A percentile compares a stretch with the other conserved stretches of the same genome.
These are phyloP conservation scores for Mobula hypostoma DNA, from an alignment of 2,113 vertebrate genomes.

Conservation along the genomic window DNA sequence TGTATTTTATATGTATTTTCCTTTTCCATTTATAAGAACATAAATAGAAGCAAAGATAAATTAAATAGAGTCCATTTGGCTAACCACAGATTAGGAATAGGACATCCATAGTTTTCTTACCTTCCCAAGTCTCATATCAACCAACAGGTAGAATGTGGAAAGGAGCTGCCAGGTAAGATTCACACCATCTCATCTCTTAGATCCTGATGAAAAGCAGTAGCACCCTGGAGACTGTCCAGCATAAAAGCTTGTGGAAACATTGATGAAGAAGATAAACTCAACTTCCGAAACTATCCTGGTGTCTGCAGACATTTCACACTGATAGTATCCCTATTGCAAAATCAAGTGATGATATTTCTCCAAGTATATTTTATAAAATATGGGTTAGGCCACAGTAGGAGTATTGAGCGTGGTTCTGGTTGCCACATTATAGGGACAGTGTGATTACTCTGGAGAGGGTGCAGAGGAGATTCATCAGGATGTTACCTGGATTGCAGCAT, in stretches of 20 bases:
- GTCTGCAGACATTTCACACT: neutral
- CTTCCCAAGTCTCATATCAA: neutral
- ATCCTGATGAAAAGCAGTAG: neutral
- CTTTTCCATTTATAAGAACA: neutral
- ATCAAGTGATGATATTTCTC: neutral
- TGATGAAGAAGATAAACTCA: neutral
- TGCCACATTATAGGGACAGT: no score
- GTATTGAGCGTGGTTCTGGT: no score
- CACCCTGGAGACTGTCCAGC: neutral
- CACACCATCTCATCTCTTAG: no score
- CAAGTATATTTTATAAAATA: neutral
- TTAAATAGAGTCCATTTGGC: neutral
- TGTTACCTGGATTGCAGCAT: no score
- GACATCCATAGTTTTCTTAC: neutral
- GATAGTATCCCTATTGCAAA: neutral
- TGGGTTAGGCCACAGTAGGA: no score
- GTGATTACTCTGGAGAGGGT: no score
- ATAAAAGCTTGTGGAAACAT: neutral
- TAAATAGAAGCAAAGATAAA: no score
- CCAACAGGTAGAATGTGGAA: no score
- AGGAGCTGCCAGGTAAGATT: no score
- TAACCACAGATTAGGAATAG: neutral
- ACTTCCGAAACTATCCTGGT: neutral
- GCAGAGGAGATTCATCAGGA: no score
- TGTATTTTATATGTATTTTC: neutral